phyloP scores from a whole-genome alignment of 2,888 invertebrate genomes.

The Pachydiplax longipennis region DNA sequence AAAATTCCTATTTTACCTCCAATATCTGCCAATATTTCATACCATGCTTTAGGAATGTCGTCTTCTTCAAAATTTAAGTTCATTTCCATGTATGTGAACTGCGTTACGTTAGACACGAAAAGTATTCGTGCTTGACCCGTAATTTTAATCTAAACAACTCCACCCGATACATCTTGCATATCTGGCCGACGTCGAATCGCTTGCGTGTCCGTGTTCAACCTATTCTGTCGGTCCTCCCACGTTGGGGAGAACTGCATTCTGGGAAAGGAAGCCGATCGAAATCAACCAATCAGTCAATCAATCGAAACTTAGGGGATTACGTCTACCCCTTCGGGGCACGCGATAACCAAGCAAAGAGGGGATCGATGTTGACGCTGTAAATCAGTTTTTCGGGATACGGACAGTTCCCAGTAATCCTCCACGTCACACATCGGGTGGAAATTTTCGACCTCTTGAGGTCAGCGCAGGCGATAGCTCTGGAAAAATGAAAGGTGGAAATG shows the following conservation, averaged over 20 bases:
- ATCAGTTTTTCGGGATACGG: not conserved
- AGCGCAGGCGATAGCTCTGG: not conserved
- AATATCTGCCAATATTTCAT: too few species aligned
- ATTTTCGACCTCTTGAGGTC: not conserved
- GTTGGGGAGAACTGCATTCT: not conserved
- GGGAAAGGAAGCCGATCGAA: slow-evolving; percentile 4
- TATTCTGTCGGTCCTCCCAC: not conserved
- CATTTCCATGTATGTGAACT: too few species aligned
- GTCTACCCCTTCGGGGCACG: not conserved
- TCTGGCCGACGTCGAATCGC: not conserved
- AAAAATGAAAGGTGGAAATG: not conserved
- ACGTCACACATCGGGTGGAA: not conserved
- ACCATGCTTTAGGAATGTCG: too few species aligned
- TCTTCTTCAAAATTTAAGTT: too few species aligned
- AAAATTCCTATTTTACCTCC: too few species aligned
- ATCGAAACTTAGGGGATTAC: not conserved
- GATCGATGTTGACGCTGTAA: not conserved
- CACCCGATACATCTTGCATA: not conserved
- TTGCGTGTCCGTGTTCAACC: not conserved
- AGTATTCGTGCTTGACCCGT: not conserved
- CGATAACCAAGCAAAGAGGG: not conserved
- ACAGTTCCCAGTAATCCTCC: not conserved
- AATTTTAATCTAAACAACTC: not conserved
- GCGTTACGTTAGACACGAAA: too few species aligned
- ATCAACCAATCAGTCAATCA: slow-evolving; percentile 14